Evolutionary conservation across 1,140 invertebrate genomes (phyloP).

Genomic region (Heliconius melpomene): DNA sequence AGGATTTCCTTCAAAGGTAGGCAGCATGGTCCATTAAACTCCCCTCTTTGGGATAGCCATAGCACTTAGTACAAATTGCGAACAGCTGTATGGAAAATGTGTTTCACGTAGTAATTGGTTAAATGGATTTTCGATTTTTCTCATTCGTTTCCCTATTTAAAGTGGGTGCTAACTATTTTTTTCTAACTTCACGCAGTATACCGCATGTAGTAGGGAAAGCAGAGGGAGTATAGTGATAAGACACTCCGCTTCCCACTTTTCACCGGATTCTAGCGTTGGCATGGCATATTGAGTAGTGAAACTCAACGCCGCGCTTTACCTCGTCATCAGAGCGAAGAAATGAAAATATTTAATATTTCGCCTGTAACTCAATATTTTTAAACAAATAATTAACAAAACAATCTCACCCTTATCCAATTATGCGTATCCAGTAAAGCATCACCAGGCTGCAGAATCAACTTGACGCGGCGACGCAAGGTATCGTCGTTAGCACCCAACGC

Average conservation of each 20-base stretch:
- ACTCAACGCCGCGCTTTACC: no score
- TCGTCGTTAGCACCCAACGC: conserved; percentile 55
- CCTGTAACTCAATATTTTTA: no score
- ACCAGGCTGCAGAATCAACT: conserved; percentile 79
- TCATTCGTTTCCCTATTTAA: background rate
- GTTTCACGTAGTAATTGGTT: conserved; percentile 13
- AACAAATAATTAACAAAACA: background rate
- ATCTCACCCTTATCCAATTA: conserved; percentile 79
- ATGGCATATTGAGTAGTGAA: no score
- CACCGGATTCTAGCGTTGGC: no score
- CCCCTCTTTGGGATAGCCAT: conserved; percentile 10
- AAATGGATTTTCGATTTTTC: conserved; percentile 9
- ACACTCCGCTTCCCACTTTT: no score
- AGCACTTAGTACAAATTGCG: conserved; percentile 26
- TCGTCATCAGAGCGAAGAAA: no score
- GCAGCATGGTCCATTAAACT: conserved; percentile 26
- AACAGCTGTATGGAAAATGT: conserved; percentile 20
- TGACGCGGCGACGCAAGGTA: conserved; percentile 72
- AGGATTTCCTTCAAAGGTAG: conserved; percentile 19
- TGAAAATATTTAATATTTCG: no score
- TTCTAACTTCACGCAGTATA: no score
- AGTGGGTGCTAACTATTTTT: background rate
- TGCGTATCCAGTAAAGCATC: conserved; percentile 79
- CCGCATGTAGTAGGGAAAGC: no score
- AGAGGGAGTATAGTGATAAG: no score